phyloP scores from a whole-genome alignment of 2,888 invertebrate species.

The Lydus trimaculatus region DNA sequence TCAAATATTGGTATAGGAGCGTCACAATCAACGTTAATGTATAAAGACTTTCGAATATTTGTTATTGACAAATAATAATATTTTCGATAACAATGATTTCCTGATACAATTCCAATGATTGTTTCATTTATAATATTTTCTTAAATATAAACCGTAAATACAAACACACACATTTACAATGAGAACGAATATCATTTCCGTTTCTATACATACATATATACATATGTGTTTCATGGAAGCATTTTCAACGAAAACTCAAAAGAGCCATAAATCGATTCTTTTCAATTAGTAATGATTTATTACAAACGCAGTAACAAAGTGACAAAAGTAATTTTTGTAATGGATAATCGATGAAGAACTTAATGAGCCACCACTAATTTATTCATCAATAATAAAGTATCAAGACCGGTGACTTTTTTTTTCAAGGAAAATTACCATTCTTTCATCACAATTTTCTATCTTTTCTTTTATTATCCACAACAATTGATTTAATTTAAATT shows the following conservation, averaged over 20 bases:
- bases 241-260: slow-evolving; percentile 8
- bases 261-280: slow-evolving; percentile 19
- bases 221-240: not conserved
- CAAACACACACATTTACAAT: not conserved
- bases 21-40: slow-evolving; percentile 46
- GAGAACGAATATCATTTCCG: slow-evolving; percentile 10
- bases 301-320: slow-evolving; percentile 44
- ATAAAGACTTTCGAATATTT: slow-evolving; percentile 46
- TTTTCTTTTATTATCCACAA: not conserved
- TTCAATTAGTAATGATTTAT: slow-evolving; percentile 32
- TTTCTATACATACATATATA: too few species aligned
- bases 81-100: slow-evolving; percentile 42
- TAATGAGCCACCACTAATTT: slow-evolving; percentile 38
- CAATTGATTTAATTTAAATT: slow-evolving; percentile 22
- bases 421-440: not conserved
- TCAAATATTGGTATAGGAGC: slow-evolving; percentile 51
- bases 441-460: not conserved
- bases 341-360: slow-evolving; percentile 47
- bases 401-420: not conserved
- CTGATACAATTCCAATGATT: slow-evolving; percentile 28
- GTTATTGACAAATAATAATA: slow-evolving; percentile 45
- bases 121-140: slow-evolving; percentile 23
- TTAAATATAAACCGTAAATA: not conserved
- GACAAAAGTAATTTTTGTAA: slow-evolving; percentile 49
- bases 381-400: slow-evolving; percentile 28